Base-by-base conservation (phyloP, 2,113 vertebrate species). In the Odobenus rosmarus region DNA sequence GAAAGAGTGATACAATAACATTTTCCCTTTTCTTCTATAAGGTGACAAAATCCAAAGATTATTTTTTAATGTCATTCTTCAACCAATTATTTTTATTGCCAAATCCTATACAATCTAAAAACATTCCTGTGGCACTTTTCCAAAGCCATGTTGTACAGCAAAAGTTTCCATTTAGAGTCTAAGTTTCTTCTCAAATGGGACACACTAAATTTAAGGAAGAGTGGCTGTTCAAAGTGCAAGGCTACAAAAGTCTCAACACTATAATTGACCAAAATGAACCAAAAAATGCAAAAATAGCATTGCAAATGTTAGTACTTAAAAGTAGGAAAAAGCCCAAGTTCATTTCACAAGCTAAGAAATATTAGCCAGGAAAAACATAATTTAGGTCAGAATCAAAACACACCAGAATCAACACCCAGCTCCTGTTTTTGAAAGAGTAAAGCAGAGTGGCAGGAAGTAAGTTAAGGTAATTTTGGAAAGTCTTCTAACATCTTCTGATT, bases 11-110 rank as follows among this genome's bases (percentile, higher is more conserved):
- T 49, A 91, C 24, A 87, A 84, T 51, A 84, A 88, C 61, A 93
- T n/a, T 84, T 33, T 39, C 10, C 64, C 85, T 74, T 90, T 92
- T 88, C 71, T 95, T 88, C 55, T 64, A 36, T 42, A 90, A 80
- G 77, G 93, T 93, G 71, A 95, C 90, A 93, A 91, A 96, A 96
- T 88, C 87, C 83, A 91, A 95, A 62, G 77, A 93, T 95, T 91
- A 76, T 93, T 88, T 96, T 95, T 96, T 53, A 80, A 95, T 91
- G 76, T 81, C 39, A 79, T 76, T 88, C 61, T 96, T 97, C 61
- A 64, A 91, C 87, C 46, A 90, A 39, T 96, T 95, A 80, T 84
- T 90, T 96, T 96, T 59, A 36, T 88, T 55, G 69, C 90, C 76
- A 95, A 96, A 55, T 80, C 26, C 74, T 91, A 62, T 72, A 55